Evolutionary conservation across 2,888 invertebrate genomes (phyloP).

Genomic region (Tachina grossa): DNA sequence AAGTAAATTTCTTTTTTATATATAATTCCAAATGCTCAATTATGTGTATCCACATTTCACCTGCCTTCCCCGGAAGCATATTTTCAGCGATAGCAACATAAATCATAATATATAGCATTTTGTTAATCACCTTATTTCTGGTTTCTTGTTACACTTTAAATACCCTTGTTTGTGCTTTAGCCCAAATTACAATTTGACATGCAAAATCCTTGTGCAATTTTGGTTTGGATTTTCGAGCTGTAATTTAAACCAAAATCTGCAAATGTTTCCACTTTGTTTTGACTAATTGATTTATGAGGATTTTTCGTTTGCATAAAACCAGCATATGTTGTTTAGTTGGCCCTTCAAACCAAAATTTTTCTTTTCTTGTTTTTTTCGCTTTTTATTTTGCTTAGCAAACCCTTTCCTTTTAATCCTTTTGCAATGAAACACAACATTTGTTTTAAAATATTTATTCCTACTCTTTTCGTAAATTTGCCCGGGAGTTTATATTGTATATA

Average conservation of each 20-base stretch:
- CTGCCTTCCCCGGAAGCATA: not conserved
- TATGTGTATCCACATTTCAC: not conserved
- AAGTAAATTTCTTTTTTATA: not conserved
- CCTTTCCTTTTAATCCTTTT: slow-evolving; percentile 47
- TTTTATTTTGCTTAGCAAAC: slow-evolving; percentile 29
- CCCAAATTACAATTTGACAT: slow-evolving; percentile 70
- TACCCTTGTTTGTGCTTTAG: slow-evolving; percentile 54
- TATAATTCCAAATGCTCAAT: too few species aligned
- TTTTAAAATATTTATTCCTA: slow-evolving; percentile 44
- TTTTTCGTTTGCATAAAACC: slow-evolving; percentile 69
- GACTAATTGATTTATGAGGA: slow-evolving; percentile 72
- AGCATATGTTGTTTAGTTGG: slow-evolving; percentile 63
- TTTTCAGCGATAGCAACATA: slow-evolving; percentile 64
- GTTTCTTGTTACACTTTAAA: slow-evolving; percentile 65
- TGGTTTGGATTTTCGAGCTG: slow-evolving; percentile 39
- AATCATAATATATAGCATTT: slow-evolving; percentile 66
- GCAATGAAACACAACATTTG: slow-evolving; percentile 51
- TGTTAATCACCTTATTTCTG: slow-evolving; percentile 64
- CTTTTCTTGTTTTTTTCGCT: not conserved
- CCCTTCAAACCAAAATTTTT: slow-evolving; percentile 14
- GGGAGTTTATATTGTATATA: slow-evolving; percentile 16
- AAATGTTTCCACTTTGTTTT: slow-evolving; percentile 70
- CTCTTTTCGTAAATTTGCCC: not conserved
- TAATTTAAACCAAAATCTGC: slow-evolving; percentile 68
- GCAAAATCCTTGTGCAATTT: slow-evolving; percentile 63